Conservation (phyloP, 2,113 vertebrate species). For the Numenius arquata region DNA sequence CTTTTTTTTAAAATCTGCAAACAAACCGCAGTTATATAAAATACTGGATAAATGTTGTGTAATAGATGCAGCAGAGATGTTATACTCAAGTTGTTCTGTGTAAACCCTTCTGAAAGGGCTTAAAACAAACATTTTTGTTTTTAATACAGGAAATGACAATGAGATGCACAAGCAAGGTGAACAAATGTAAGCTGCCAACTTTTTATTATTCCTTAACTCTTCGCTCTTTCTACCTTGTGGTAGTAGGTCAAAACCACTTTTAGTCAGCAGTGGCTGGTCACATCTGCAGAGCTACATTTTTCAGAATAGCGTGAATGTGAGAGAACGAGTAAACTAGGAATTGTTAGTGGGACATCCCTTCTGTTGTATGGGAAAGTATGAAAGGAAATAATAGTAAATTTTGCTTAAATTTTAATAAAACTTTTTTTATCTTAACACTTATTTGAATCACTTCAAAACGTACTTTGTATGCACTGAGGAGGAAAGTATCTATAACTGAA, state of each 20-base stretch:
- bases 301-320: neutral
- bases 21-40: neutral
- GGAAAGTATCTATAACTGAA: neutral
- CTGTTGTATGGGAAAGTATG: neutral
- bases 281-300: neutral
- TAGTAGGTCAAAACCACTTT: neutral
- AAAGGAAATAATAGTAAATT: neutral
- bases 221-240: neutral
- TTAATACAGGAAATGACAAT: slow-evolving; percentile 75
- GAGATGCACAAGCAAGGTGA: slow-evolving; percentile 77
- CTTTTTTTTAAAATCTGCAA: neutral
- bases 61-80: neutral
- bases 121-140: neutral
- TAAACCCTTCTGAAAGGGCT: neutral
- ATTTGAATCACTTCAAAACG: neutral
- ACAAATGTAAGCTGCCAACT: slow-evolving; percentile 81
- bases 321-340: neutral
- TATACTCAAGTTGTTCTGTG: neutral
- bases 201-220: neutral
- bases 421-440: neutral
- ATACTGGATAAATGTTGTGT: neutral
- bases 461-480: accelerated
- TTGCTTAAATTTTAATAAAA: neutral
- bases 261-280: neutral
- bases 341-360: neutral